These are phyloP conservation scores for Drosophila sproati DNA, from an alignment of 1,140 invertebrate species.

Conservation along the genomic window DNA sequence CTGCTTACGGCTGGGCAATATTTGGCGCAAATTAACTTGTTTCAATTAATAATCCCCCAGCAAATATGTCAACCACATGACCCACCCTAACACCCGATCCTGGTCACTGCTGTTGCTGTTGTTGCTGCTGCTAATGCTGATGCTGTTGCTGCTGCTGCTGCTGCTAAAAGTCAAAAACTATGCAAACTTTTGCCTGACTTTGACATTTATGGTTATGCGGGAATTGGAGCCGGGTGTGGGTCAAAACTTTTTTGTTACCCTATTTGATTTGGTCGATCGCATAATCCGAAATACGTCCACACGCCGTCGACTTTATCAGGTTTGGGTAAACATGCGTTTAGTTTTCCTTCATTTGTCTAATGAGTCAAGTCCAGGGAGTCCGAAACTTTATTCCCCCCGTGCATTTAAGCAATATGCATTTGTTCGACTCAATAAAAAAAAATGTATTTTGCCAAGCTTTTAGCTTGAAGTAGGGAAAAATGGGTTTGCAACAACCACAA, in stretches of 20 bases:
- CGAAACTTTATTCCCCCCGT: conserved; percentile 50
- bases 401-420: conserved; percentile 57
- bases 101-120: not conserved
- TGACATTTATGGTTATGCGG: conserved; percentile 83
- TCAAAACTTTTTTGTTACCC: conserved; percentile 63
- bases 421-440: conserved; percentile 51
- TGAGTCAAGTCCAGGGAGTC: conserved; percentile 63
- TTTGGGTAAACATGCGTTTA: conserved; percentile 65
- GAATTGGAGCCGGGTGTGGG: conserved; percentile 15
- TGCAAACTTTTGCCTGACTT: conserved; percentile 81
- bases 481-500: not conserved
- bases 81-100: conserved; percentile 5
- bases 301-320: conserved; percentile 52
- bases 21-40: conserved; percentile 83
- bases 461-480: conserved; percentile 6
- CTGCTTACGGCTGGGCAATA: conserved; percentile 51
- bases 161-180: conserved; percentile 80
- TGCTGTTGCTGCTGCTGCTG: conserved; percentile 21
- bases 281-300: conserved; percentile 3
- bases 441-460: conserved; percentile 40
- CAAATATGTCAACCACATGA: conserved; percentile 83
- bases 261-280: conserved; percentile 68
- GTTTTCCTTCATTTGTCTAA: conserved; percentile 80
- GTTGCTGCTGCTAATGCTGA: conserved; percentile 6
- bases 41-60: conserved; percentile 84